phyloP scores from a whole-genome alignment of 2,113 vertebrate species.

The Scopus umbretta region DNA sequence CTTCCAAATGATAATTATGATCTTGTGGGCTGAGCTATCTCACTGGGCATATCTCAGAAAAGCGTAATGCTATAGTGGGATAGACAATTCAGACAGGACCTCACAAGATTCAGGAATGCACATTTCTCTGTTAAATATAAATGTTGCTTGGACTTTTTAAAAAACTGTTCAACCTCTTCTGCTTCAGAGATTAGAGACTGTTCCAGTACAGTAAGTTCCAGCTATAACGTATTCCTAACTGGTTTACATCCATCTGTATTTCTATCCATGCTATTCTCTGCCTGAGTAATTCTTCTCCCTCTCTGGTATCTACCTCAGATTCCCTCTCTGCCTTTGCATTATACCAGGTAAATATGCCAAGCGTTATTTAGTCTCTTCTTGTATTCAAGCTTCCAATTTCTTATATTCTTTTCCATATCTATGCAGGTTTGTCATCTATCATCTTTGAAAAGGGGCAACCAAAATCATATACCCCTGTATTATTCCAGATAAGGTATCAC shows the following conservation, averaged over 20 bases:
- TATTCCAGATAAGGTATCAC: neutral
- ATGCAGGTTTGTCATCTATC: neutral
- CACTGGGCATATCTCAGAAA: neutral
- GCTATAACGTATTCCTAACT: neutral
- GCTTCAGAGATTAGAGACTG: neutral
- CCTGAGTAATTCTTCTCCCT: neutral
- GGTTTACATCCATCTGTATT: neutral
- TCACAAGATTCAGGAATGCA: neutral
- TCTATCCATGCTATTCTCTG: neutral
- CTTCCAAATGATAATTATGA: neutral
- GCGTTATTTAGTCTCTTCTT: neutral
- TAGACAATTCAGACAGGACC: neutral
- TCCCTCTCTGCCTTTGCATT: neutral
- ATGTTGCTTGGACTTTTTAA: neutral
- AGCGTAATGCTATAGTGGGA: neutral
- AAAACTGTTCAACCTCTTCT: neutral
- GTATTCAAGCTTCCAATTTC: neutral
- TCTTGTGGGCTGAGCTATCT: neutral
- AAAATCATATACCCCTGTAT: neutral
- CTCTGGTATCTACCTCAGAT: neutral
- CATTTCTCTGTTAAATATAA: neutral
- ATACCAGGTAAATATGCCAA: neutral
- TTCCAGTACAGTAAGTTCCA: neutral
- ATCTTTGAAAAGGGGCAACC: neutral
- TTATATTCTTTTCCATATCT: neutral